phyloP scores from a whole-genome alignment of 2,113 vertebrate genomes.

The Plotosus lineatus region DNA sequence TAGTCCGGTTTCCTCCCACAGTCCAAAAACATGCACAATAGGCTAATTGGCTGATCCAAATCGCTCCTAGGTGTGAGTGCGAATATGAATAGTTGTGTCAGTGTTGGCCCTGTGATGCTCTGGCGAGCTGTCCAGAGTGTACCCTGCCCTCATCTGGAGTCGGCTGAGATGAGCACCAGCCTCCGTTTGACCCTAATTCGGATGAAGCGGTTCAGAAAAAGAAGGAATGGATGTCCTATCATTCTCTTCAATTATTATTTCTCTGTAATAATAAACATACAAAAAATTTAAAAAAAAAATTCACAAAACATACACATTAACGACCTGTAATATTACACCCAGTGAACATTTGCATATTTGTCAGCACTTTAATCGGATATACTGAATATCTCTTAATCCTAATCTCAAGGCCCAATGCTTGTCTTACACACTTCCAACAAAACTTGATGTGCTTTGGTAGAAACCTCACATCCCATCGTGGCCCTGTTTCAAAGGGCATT shows the following conservation, averaged over 20 bases:
- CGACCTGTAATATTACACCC: neutral
- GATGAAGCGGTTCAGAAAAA: no score
- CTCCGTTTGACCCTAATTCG: no score
- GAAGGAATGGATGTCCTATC: no score
- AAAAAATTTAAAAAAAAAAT: neutral
- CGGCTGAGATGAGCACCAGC: no score
- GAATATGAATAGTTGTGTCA: no score
- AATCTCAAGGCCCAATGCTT: conserved; percentile 29
- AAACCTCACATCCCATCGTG: neutral
- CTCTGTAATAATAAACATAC: neutral
- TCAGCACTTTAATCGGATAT: neutral
- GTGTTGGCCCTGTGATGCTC: no score
- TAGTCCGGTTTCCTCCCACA: no score
- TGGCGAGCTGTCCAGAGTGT: no score
- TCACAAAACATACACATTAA: neutral
- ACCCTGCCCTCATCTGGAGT: no score
- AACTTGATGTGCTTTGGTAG: conserved; percentile 9
- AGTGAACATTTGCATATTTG: neutral
- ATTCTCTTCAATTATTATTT: neutral
- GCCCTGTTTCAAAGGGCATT: conserved; percentile 29
- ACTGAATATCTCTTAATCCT: conserved; percentile 13
- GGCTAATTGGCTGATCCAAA: no score
- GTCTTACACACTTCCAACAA: conserved; percentile 34
- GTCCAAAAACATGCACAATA: no score
- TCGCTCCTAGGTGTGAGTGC: no score